Evolutionary conservation across 2,797 vertebrate genomes (phyloP).

Genomic region (Orientallactaga sibirica): DNA sequence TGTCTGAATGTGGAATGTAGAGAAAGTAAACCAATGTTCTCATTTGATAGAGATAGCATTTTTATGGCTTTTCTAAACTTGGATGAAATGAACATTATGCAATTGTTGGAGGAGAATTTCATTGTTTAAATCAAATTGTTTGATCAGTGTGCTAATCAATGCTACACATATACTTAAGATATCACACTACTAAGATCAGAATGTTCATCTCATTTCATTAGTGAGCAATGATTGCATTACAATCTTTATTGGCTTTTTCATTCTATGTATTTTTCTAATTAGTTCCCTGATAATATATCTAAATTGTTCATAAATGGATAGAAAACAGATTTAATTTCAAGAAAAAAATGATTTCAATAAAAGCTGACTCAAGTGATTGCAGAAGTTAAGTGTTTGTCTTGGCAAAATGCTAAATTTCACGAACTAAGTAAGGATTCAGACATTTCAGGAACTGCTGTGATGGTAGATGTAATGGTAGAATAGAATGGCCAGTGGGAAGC

Average conservation of each 20-base stretch:
- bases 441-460: background rate
- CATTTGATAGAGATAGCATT: background rate
- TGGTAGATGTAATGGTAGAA: background rate
- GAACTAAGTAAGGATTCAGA: background rate
- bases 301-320: slow-evolving; percentile 51
- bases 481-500: background rate
- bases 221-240: background rate
- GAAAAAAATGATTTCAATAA: slow-evolving; percentile 4
- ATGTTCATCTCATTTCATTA: slow-evolving; percentile 47
- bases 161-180: background rate
- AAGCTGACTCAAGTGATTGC: background rate
- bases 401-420: background rate
- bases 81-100: background rate
- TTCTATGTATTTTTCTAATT: slow-evolving; percentile 52
- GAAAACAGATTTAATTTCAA: slow-evolving; percentile 61
- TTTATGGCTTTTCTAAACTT: background rate
- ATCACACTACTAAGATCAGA: background rate
- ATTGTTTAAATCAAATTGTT: background rate
- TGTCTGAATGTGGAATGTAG: background rate
- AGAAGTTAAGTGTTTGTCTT: background rate
- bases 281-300: slow-evolving; percentile 29
- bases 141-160: background rate
- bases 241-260: slow-evolving; percentile 50
- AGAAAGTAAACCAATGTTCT: background rate
- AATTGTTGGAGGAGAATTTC: slow-evolving; percentile 21